A percentile compares a stretch with the other conserved stretches of the same genome.
These are phyloP conservation scores for Cardinalis cardinalis DNA, from an alignment of 2,113 vertebrate genomes.

Conservation along the genomic window DNA sequence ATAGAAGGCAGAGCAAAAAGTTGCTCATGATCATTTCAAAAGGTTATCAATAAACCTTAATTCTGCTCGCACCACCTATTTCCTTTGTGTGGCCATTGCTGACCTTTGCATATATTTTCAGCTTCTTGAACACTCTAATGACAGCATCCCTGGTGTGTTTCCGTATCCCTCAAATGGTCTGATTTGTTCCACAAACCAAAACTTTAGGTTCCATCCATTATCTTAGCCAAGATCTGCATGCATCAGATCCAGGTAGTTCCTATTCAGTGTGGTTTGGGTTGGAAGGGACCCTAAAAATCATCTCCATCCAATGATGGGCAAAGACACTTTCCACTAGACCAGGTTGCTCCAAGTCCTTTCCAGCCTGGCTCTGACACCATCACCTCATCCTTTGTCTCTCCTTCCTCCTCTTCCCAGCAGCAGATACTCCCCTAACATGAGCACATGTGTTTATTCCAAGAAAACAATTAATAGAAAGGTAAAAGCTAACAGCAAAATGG, in stretches of 20 bases:
- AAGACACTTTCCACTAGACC: background rate
- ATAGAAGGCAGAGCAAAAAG: background rate
- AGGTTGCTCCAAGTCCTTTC: fast-evolving
- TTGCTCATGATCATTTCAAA: background rate
- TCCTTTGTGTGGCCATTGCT: background rate
- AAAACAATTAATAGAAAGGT: background rate
- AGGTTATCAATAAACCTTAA: background rate
- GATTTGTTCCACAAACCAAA: background rate
- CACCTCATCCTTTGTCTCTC: background rate
- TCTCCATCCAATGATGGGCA: background rate
- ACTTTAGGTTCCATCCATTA: background rate
- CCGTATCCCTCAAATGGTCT: background rate
- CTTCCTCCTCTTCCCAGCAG: background rate
- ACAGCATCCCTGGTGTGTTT: background rate
- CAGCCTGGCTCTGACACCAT: background rate
- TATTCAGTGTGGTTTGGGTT: too few relatives aligned
- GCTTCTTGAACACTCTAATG: background rate
- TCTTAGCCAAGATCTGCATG: background rate
- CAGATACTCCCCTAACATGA: background rate
- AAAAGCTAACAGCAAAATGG: background rate
- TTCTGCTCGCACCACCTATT: background rate
- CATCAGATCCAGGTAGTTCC: background rate
- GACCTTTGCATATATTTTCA: background rate
- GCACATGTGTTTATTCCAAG: background rate
- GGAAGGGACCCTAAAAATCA: background rate